Evolutionary conservation across 2,113 vertebrate species (phyloP), one percentile per base, ranked within the genome.

Genomic region (Halichoerus grypus): DNA sequence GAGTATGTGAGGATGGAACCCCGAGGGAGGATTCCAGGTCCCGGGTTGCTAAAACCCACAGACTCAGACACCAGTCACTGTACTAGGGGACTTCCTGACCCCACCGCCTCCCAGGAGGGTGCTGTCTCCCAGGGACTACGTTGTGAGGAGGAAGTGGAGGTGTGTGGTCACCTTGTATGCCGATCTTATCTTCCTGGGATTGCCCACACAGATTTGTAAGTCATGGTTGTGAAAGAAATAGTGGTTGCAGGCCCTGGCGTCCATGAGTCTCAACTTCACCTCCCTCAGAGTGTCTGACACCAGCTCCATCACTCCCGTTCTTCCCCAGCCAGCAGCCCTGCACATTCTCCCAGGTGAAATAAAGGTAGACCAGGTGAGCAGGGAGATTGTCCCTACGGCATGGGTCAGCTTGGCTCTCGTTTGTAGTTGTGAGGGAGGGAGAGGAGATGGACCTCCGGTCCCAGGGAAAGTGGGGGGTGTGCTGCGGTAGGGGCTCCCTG

Each of bases 251-350:
- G 53, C 7, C 7, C 22, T 11, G 36, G 59, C 2, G 3, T 46
- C 51, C 85, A 97, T 88, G 72, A 96, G 67, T 76, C 16, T 93
- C 81, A 97, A 42, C 33, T 91, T 80, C 49, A 93, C 89, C 16
- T 97, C 97, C 46, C 69, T 82, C 71, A 96, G 97, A 28, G 11
- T 83, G 5, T 97, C 49, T 9, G 96, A 96, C 0, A 0, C 0
- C 8, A 71, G 69, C 4, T 65, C 0, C 7, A 0, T 7, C 39
- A 67, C 6, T 26, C 61, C 91, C 6, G 51, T 97, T 80, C 0
- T 53, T 28, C 94, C 92, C 96, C 92, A 97, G 82, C 97, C 92
- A n/a, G 89, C 57, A 6, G 77, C 86, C 51, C 2, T 7, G 61
- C 94, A 97, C 13, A 84, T 16, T 86, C 33, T 84, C 4, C 76